Percentiles rank a stretch among this genome's conserved stretches.
Evolutionary conservation across 2,888 invertebrate genomes (phyloP).

Genomic region (Lampropteryx suffumata): DNA sequence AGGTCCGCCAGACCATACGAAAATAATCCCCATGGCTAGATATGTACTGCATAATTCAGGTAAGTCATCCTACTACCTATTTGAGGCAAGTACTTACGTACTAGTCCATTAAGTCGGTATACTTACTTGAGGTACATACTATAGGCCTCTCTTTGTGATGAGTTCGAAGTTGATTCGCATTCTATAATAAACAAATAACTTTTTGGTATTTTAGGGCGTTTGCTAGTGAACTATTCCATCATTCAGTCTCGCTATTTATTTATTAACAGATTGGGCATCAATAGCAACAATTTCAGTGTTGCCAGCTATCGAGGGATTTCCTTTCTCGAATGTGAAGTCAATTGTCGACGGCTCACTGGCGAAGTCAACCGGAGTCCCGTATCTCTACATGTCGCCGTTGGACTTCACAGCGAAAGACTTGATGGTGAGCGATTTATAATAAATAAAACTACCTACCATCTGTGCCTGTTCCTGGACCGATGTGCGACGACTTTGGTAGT

Average conservation of each 20-base stretch:
- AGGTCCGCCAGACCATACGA: conserved; percentile 83
- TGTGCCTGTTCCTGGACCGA: too few species aligned
- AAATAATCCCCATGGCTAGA: conserved; percentile 87
- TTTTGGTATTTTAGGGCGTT: too few species aligned
- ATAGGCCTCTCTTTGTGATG: too few species aligned
- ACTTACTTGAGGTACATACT: too few species aligned
- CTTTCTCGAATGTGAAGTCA: conserved; percentile 87
- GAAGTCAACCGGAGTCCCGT: conserved; percentile 88
- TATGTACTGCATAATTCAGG: conserved; percentile 88
- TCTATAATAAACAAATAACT: too few species aligned
- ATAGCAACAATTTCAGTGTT: conserved; percentile 87
- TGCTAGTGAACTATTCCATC: too few species aligned
- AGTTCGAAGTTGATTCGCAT: too few species aligned
- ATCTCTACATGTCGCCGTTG: conserved; percentile 88
- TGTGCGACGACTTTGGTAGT: too few species aligned
- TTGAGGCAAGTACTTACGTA: neutral
- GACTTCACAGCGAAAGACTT: conserved; percentile 87
- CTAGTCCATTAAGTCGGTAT: too few species aligned
- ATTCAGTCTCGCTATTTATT: too few species aligned
- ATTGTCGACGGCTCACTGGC: conserved; percentile 86
- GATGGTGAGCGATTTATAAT: conserved; percentile 81
- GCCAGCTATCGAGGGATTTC: conserved; percentile 83
- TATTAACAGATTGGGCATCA: conserved; percentile 86
- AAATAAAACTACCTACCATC: too few species aligned
- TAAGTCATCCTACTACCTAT: too few species aligned